Conservation (phyloP, 2,113 vertebrate genomes). For the Eptatretus burgeri region DNA sequence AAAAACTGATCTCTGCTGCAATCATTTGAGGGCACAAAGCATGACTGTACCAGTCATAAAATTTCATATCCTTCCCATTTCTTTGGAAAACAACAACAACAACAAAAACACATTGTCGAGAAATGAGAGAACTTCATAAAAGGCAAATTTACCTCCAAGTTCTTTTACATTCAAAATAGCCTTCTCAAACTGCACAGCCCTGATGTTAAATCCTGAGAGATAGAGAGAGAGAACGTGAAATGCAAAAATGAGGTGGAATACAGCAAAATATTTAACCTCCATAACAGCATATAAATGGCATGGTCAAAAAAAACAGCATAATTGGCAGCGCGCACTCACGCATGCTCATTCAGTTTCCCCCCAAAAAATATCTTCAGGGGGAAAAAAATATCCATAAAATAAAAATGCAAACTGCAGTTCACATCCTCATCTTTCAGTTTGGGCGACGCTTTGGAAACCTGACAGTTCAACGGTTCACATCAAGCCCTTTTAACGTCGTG, state of each 20-base stretch:
- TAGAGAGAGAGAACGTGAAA: constrained; percentile 11
- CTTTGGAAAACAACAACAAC: constrained; percentile 12
- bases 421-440: neutral
- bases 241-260: neutral
- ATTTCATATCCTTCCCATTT: constrained; percentile 15
- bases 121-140: constrained; percentile 10
- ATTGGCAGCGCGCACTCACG: neutral
- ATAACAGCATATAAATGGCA: neutral
- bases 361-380: neutral
- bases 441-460: neutral
- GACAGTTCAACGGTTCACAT: neutral
- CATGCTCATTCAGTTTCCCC: neutral
- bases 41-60: constrained; percentile 12
- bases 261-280: neutral
- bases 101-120: constrained; percentile 8
- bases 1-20: too few relatives aligned
- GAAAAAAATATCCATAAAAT: neutral
- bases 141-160: constrained; percentile 53
- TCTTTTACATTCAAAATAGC: constrained; percentile 92
- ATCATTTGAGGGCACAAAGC: constrained; percentile 13
- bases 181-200: constrained; percentile 80
- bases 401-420: too few relatives aligned
- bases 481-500: too few relatives aligned
- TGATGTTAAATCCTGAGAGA: constrained; percentile 77
- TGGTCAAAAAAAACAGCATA: too few relatives aligned